Conservation (phyloP, 2,888 invertebrate genomes). For the Drosophila vallismaia region DNA sequence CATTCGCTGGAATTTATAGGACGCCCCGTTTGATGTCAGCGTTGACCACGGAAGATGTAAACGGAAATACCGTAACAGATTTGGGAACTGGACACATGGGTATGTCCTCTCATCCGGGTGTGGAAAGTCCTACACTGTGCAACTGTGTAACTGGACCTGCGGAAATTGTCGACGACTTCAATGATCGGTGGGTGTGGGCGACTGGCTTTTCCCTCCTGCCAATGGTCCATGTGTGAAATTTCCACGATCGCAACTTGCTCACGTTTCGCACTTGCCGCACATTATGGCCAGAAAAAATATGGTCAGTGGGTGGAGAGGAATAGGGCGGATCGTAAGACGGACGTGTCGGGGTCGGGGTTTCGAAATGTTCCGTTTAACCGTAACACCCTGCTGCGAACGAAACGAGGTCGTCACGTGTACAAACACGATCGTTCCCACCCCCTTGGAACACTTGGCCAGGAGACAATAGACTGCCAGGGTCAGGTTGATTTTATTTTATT, state of each 20-base stretch:
- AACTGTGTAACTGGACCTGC: constrained; percentile 67
- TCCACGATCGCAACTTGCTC: constrained; percentile 55
- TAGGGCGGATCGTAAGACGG: constrained; percentile 8
- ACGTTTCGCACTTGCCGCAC: constrained; percentile 56
- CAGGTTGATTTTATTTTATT: constrained; percentile 68
- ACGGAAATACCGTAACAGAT: constrained; percentile 69
- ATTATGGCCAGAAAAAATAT: constrained; percentile 23
- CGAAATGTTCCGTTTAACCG: constrained; percentile 43
- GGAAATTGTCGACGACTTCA: constrained; percentile 18
- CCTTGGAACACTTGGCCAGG: constrained; percentile 23
- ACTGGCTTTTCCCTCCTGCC: constrained; percentile 50
- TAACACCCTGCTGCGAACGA: constrained; percentile 61
- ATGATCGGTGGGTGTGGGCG: constrained; percentile 21
- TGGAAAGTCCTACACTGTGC: constrained; percentile 48
- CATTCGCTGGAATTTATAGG: constrained; percentile 73
- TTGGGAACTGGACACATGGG: constrained; percentile 47
- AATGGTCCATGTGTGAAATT: constrained; percentile 66
- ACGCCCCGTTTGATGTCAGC: constrained; percentile 65
- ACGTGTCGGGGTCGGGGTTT: constrained; percentile 52
- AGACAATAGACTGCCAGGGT: constrained; percentile 62
- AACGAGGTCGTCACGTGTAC: constrained; percentile 76
- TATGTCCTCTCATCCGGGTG: constrained; percentile 16
- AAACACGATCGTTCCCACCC: constrained; percentile 60
- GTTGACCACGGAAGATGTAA: constrained; percentile 35
- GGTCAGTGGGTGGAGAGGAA: constrained; percentile 30